A percentile compares a stretch with the other conserved stretches of the same genome.
Evolutionary conservation across 2,113 vertebrate genomes (phyloP).

Genomic region (Delphinapterus leucas): DNA sequence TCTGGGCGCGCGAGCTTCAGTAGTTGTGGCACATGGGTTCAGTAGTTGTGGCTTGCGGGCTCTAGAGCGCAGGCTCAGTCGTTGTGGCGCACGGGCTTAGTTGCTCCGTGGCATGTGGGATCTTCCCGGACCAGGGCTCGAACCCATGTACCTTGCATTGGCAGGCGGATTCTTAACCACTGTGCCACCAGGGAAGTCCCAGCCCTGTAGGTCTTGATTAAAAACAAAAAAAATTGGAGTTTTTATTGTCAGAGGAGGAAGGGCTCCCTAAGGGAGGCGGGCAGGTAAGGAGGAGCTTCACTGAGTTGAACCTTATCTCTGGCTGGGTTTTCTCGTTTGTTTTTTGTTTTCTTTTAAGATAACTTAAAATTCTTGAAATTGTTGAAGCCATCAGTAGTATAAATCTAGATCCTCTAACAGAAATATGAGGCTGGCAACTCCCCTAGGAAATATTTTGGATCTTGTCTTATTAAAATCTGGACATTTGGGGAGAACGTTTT

Average conservation of each 20-base stretch:
- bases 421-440: neutral
- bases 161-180: too few species aligned
- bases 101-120: too few species aligned
- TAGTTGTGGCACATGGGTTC: too few species aligned
- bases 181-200: too few species aligned
- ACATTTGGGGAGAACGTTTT: neutral
- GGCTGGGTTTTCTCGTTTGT: neutral
- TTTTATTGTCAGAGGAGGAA: neutral
- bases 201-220: neutral
- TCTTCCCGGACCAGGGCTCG: too few species aligned
- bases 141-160: too few species aligned
- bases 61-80: too few species aligned
- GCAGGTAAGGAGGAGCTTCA: neutral
- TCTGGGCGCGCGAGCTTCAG: accelerated
- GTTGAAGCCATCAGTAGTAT: neutral
- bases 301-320: neutral
- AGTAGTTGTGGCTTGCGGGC: too few species aligned
- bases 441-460: neutral
- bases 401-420: neutral
- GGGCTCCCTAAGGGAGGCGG: neutral
- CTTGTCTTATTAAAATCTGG: neutral
- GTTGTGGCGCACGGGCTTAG: too few species aligned
- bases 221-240: neutral
- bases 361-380: slow-evolving; percentile 11
- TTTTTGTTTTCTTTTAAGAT: neutral